Percentiles rank a stretch among this genome's conserved stretches.
phyloP scores from a whole-genome alignment of 2,888 invertebrate genomes.

The Apoda limacodes region DNA sequence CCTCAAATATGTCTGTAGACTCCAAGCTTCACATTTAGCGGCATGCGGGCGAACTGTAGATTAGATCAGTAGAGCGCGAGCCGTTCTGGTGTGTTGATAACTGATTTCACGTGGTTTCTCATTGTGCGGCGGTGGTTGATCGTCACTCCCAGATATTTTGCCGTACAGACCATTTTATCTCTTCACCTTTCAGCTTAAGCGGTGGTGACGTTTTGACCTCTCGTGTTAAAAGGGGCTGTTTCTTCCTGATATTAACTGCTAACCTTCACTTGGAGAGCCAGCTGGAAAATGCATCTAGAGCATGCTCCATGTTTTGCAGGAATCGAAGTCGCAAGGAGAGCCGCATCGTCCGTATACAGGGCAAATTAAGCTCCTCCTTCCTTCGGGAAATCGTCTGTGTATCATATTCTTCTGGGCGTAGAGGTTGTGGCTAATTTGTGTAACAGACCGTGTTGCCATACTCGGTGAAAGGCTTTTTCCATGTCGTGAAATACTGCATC shows the following conservation, averaged over 20 bases:
- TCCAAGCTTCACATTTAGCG: slow-evolving; percentile 1
- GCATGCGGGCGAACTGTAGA: neutral
- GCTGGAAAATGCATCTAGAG: slow-evolving; percentile 3
- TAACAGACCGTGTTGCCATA: slow-evolving; percentile 7
- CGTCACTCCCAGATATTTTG: no score
- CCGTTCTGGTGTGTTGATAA: neutral
- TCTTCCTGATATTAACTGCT: slow-evolving; percentile 7
- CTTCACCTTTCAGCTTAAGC: neutral
- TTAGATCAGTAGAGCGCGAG: neutral
- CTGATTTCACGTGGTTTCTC: no score
- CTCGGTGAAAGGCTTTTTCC: neutral
- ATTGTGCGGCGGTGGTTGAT: no score
- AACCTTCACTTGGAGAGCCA: slow-evolving; percentile 6
- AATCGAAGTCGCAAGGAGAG: no score
- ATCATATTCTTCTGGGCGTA: neutral
- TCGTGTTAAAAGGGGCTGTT: neutral
- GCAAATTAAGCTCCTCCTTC: no score
- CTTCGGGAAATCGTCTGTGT: no score
- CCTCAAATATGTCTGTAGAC: slow-evolving; percentile 4
- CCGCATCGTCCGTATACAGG: no score
- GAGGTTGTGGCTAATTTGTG: slow-evolving; percentile 3
- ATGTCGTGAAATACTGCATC: no score
- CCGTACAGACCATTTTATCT: slow-evolving; percentile 1
- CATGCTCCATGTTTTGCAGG: slow-evolving; percentile 4
- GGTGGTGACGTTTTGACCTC: neutral